Base-by-base conservation (phyloP, 2,888 invertebrate species). In the Caradrina kadenii region DNA sequence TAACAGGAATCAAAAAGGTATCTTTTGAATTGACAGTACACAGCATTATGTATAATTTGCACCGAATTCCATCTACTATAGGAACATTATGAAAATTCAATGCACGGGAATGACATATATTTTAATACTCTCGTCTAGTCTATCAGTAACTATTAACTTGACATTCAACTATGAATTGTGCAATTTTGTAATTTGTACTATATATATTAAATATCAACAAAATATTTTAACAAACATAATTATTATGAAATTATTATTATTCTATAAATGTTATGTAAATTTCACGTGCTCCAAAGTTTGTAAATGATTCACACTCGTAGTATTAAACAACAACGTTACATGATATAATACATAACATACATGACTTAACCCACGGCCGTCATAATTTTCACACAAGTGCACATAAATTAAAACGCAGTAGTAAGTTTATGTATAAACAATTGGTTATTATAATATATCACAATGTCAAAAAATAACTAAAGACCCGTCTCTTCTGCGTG, bases 401-500 rank as follows among this genome's bases (percentile, higher is more conserved):
- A 59, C 58, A 55, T 56, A 42, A 66, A 62, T 63, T 64, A 65
- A 86, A 86, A 83, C 84, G 81, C 82, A 82, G 72, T 49, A 63
- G 45, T 81, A 70, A 17, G 5, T 45, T 17, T 1, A 45, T 45
- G 2, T 52, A 75, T 77, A 81, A 79, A 85, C 68, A 67, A 81
- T 76, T 72, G 76, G 82, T 66, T 72, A 81, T 66, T 72, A 81
- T 56, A 67, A 69, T 82, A 76, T 86, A 87, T 85, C 85, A 87
- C 86, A 85, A 79, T 80, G 61, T 79, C 64, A 76, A 76, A 73
- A 76, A 76, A 71, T 70, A 77, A 80, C 63, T 76, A 68, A 80
- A 82, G 70, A 69, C 61, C 76, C 31, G 61, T 65, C 49, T 60
- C n/a, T 58, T 62, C 49, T 50, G 54, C 59, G 64, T 63, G 59